A percentile compares a stretch with the other conserved stretches of the same genome.
Conservation (phyloP, 2,113 vertebrate species). For the Bombycilla garrulus region DNA sequence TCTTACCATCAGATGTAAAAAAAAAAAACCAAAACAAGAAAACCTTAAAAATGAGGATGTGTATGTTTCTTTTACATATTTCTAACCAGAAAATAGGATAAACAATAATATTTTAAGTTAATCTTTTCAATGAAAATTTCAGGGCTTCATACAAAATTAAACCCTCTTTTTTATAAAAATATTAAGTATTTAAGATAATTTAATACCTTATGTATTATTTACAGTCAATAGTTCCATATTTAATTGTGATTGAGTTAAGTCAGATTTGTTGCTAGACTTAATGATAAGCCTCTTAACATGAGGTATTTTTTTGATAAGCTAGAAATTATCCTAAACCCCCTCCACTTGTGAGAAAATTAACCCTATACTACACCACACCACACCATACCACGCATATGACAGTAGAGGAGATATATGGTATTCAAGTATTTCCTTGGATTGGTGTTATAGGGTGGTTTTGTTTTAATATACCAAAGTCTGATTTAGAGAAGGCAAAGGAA, state of each 20-base stretch:
- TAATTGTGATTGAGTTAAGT: not conserved
- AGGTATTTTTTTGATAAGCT: not conserved
- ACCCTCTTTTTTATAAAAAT: not conserved
- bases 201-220: not conserved
- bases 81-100: not conserved
- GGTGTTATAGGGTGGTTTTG: not conserved
- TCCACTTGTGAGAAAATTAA: not conserved
- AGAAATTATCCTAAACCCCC: not conserved
- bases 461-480: not conserved
- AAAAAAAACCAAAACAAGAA: not conserved
- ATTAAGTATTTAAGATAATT: not conserved
- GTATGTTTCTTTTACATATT: not conserved
- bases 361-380: not conserved
- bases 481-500: not conserved
- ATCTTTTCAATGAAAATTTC: not conserved
- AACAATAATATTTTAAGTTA: not conserved
- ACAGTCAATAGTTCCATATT: not conserved
- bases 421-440: not conserved
- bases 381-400: not conserved
- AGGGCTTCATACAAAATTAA: not conserved
- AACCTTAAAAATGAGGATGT: not conserved
- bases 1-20: not conserved
- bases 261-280: slow-evolving; percentile 1
- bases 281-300: not conserved
- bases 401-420: not conserved